Conservation (phyloP, 2,113 vertebrate genomes). For the Empidonax alnorum region DNA sequence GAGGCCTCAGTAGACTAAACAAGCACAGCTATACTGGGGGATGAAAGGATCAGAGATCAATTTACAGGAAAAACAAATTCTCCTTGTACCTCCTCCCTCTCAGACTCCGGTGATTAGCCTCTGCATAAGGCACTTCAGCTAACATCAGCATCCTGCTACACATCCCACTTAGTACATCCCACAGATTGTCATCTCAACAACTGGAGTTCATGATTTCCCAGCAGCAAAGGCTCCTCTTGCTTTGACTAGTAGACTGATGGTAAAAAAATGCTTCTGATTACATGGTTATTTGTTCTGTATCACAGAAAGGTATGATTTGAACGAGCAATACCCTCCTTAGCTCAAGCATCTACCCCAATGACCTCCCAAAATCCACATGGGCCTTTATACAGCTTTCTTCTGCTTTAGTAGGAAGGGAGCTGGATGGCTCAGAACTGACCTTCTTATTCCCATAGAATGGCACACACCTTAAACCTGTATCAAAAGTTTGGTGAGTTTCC, state of each 20-base stretch:
- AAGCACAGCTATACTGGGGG: not conserved
- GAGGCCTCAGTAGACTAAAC: not conserved
- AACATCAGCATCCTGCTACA: not conserved
- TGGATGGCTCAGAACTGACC: not conserved
- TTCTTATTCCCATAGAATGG: not conserved
- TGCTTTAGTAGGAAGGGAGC: not conserved
- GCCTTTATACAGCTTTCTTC: not conserved
- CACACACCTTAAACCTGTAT: not conserved
- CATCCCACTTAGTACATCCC: not conserved
- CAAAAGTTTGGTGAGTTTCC: not conserved
- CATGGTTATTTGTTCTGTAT: not conserved
- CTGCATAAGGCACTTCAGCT: not conserved
- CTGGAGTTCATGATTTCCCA: not conserved
- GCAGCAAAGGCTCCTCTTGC: not conserved
- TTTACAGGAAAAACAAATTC: slow-evolving; percentile 47
- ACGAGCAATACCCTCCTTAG: not conserved
- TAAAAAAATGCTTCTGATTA: not conserved
- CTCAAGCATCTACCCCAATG: not conserved
- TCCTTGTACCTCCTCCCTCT: not conserved
- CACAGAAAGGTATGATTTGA: not conserved
- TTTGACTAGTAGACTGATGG: not conserved
- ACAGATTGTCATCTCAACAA: not conserved
- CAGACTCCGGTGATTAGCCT: not conserved
- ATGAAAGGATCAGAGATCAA: slow-evolving; percentile 61
- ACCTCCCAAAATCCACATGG: not conserved